Percentiles rank a stretch among this genome's conserved stretches.
Evolutionary conservation across 2,797 vertebrate species (phyloP).

Genomic region (Melopsittacus undulatus): DNA sequence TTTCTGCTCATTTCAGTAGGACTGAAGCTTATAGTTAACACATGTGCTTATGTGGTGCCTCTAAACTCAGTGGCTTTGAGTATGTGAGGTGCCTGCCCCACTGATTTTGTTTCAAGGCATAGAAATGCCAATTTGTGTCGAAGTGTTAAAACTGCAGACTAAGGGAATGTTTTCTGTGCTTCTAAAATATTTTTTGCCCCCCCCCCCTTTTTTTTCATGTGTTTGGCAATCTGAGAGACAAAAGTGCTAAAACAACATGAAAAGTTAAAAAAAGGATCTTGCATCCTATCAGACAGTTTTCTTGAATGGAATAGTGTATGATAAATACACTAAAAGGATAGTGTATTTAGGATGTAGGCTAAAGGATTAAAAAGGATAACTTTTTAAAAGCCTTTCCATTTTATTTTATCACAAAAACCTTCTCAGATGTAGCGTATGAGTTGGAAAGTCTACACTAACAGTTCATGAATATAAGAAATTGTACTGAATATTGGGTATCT

Average conservation of each 20-base stretch:
- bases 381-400: neutral
- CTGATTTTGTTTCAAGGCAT: neutral
- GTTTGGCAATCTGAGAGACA: neutral
- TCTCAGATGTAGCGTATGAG: neutral
- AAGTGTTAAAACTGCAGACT: neutral
- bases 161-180: neutral
- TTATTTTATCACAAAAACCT: neutral
- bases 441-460: neutral
- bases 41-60: neutral
- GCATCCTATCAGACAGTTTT: neutral
- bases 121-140: neutral
- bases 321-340: neutral
- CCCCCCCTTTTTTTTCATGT: neutral
- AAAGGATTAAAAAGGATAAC: neutral
- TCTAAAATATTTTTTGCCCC: neutral
- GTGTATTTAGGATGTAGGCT: neutral
- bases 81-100: neutral
- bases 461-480: neutral
- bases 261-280: neutral
- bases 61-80: neutral
- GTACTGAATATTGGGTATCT: neutral
- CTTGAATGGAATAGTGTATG: neutral
- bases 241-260: neutral
- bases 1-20: neutral
- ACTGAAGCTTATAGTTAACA: neutral